Evolutionary conservation across 2,113 vertebrate genomes (phyloP).

Genomic region (Colistium nudipinnis): DNA sequence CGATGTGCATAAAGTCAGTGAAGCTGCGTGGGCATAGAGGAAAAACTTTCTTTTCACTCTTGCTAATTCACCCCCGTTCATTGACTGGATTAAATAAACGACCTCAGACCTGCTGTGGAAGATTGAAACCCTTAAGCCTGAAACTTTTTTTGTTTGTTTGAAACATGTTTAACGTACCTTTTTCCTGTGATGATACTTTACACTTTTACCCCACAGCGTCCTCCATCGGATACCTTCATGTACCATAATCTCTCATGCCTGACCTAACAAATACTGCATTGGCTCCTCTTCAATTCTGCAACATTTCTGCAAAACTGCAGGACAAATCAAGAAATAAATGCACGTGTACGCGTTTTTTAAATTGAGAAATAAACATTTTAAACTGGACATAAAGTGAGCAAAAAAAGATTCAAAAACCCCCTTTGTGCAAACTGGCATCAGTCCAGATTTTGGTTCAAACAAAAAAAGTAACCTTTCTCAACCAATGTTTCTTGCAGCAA

Average conservation of each 20-base stretch:
- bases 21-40: conserved; percentile 24
- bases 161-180: background rate
- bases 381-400: conserved; percentile 18
- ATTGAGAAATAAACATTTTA: conserved; percentile 23
- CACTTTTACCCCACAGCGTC: background rate
- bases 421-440: conserved; percentile 56
- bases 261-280: conserved; percentile 5
- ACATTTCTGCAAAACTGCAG: conserved; percentile 29
- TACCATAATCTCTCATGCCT: conserved; percentile 21
- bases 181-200: conserved; percentile 4
- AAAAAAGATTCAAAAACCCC: conserved; percentile 35
- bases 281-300: background rate
- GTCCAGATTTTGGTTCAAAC: conserved; percentile 40
- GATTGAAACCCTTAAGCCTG: conserved; percentile 6
- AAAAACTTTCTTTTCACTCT: background rate
- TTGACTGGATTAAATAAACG: conserved; percentile 8
- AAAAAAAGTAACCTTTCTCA: no score
- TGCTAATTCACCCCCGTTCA: background rate
- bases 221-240: background rate
- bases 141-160: conserved; percentile 8
- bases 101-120: conserved; percentile 11
- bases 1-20: conserved; percentile 26
- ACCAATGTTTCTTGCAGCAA: conserved; percentile 25
- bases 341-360: no score
- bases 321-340: conserved; percentile 37